phyloP scores from a whole-genome alignment of 1,140 invertebrate species.

The Bombus sibiricus region DNA sequence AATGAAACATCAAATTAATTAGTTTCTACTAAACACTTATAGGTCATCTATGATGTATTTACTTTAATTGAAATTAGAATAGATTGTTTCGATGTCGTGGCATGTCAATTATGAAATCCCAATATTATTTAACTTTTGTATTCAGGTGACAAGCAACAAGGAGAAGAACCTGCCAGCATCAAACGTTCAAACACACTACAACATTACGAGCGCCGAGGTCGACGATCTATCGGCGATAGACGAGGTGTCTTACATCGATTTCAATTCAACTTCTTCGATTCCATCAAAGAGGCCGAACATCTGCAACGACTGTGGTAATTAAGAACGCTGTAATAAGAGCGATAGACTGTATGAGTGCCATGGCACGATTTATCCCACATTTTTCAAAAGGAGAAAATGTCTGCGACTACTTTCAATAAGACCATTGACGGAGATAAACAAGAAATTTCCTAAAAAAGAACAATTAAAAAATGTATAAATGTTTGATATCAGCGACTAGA shows the following conservation, averaged over 20 bases:
- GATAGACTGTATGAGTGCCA: neutral
- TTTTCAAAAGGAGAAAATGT: neutral
- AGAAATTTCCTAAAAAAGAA: neutral
- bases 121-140: neutral
- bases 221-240: constrained; percentile 54
- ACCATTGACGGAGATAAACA: neutral
- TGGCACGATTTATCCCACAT: neutral
- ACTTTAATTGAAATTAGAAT: neutral
- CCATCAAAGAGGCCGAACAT: constrained; percentile 68
- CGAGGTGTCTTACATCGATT: constrained; percentile 71
- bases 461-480: neutral
- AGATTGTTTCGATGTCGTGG: neutral
- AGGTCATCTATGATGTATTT: neutral
- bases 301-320: constrained; percentile 79
- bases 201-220: constrained; percentile 64
- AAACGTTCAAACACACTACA: constrained; percentile 67
- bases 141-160: constrained; percentile 58
- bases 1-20: neutral
- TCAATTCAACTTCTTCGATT: constrained; percentile 62
- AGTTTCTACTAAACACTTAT: neutral
- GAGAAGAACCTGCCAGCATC: constrained; percentile 61
- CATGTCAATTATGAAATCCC: neutral
- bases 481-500: neutral
- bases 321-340: constrained; percentile 10
- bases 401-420: neutral